Percentiles rank a stretch among this genome's conserved stretches.
Conservation (phyloP, 2,113 vertebrate species). For the Petaurus breviceps region DNA sequence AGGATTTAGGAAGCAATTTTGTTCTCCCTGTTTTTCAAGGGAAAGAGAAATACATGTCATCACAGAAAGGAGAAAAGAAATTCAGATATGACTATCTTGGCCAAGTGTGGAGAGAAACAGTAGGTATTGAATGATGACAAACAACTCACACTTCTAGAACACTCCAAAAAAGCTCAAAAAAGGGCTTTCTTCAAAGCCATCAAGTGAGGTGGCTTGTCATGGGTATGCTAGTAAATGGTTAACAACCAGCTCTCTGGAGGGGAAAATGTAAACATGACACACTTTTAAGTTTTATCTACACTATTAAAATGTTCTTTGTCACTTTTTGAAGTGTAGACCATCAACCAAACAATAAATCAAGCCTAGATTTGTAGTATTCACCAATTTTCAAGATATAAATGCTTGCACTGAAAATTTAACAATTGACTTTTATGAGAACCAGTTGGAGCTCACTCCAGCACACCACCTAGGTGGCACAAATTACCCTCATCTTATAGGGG, state of each 20-base stretch:
- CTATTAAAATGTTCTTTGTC: not conserved
- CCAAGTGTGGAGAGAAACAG: not conserved
- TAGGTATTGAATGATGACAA: not conserved
- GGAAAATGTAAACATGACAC: not conserved
- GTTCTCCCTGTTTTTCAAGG: slow-evolving; percentile 24
- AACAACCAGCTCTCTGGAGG: not conserved
- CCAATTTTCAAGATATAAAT: not conserved
- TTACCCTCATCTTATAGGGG: not conserved
- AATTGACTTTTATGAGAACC: not conserved
- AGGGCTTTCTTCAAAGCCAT: not conserved
- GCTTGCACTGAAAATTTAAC: not conserved
- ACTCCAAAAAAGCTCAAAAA: not conserved
- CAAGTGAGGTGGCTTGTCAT: not conserved
- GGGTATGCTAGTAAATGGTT: not conserved
- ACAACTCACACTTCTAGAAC: not conserved
- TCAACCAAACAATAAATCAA: not conserved
- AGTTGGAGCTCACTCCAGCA: not conserved
- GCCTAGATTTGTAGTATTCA: not conserved
- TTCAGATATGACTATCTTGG: not conserved
- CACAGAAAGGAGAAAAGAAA: not conserved
- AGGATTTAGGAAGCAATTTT: slow-evolving; percentile 10
- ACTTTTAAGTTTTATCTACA: not conserved
- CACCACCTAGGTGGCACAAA: not conserved
- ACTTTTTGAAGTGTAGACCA: not conserved
- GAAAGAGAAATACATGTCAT: not conserved